A percentile compares a stretch with the other conserved stretches of the same genome.
Conservation (phyloP, 2,888 invertebrate species). For the Odontocerum albicorne region DNA sequence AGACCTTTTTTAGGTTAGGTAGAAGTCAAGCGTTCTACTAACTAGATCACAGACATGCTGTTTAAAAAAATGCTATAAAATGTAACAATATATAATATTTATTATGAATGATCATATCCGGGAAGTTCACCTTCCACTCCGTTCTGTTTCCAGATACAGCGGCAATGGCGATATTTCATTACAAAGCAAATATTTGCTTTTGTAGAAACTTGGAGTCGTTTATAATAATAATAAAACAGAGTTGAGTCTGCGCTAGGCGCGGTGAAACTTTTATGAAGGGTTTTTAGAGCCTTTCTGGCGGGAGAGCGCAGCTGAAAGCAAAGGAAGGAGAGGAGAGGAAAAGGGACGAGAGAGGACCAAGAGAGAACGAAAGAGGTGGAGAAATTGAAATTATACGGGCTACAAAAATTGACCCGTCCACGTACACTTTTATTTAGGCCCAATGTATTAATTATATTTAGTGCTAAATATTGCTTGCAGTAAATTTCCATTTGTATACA, state of each 20-base stretch:
- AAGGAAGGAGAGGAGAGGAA: not conserved
- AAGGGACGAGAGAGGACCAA: not conserved
- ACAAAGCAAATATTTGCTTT: constrained; percentile 36
- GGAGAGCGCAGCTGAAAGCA: not conserved
- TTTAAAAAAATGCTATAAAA: too few species aligned
- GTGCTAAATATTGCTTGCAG: too few species aligned
- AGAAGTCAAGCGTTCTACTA: too few species aligned
- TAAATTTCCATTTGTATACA: too few species aligned
- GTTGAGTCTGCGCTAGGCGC: not conserved
- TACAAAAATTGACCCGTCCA: not conserved
- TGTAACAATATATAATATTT: too few species aligned
- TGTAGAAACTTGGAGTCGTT: constrained; percentile 35
- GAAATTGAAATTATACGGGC: constrained; percentile 27
- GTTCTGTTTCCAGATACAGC: not conserved
- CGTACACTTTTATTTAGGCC: too few species aligned
- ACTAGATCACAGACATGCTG: too few species aligned
- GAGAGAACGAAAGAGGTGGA: constrained; percentile 16
- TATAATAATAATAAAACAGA: constrained; percentile 33
- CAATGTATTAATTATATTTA: too few species aligned
- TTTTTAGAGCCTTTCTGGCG: constrained; percentile 15
- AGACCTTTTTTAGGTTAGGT: too few species aligned
- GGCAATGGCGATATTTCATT: constrained; percentile 32
- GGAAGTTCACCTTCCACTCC: not conserved
- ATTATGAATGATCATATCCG: too few species aligned
- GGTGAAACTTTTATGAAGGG: constrained; percentile 33